phyloP scores from a whole-genome alignment of 1,140 invertebrate genomes.

The Lysiphlebus fabarum region DNA sequence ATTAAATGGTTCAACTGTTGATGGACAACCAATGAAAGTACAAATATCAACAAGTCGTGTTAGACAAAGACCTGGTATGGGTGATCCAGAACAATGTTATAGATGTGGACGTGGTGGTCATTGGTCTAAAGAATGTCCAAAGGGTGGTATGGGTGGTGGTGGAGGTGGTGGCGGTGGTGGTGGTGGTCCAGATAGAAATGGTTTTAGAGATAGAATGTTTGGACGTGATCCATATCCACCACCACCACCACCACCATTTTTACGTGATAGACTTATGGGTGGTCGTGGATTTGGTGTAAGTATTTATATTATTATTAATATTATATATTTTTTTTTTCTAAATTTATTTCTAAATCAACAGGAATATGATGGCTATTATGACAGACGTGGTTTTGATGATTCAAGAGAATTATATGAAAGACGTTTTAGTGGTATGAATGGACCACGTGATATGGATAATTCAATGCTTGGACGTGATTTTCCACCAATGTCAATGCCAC shows the following conservation, averaged over 20 bases:
- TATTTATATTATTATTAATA: constrained; percentile 32
- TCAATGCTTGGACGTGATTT: constrained; percentile 62
- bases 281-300: constrained; percentile 72
- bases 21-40: constrained; percentile 84
- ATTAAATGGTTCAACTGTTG: constrained; percentile 77
- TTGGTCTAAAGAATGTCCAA: constrained; percentile 92
- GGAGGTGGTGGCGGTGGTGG: constrained; percentile 74
- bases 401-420: constrained; percentile 75
- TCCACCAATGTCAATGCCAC: constrained; percentile 64
- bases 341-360: no score
- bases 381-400: constrained; percentile 69
- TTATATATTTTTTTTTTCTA: constrained; percentile 17
- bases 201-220: constrained; percentile 79
- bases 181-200: constrained; percentile 67
- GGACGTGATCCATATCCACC: constrained; percentile 79
- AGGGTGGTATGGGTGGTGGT: constrained; percentile 64
- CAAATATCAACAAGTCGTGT: constrained; percentile 88
- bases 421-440: constrained; percentile 66
- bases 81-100: constrained; percentile 91
- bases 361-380: constrained; percentile 81
- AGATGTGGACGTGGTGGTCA: constrained; percentile 89
- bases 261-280: constrained; percentile 82
- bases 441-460: constrained; percentile 60
- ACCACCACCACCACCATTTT: constrained; percentile 79
- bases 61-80: constrained; percentile 89